Evolutionary conservation across 1,140 invertebrate genomes (phyloP).

Genomic region (Bombus confusus): DNA sequence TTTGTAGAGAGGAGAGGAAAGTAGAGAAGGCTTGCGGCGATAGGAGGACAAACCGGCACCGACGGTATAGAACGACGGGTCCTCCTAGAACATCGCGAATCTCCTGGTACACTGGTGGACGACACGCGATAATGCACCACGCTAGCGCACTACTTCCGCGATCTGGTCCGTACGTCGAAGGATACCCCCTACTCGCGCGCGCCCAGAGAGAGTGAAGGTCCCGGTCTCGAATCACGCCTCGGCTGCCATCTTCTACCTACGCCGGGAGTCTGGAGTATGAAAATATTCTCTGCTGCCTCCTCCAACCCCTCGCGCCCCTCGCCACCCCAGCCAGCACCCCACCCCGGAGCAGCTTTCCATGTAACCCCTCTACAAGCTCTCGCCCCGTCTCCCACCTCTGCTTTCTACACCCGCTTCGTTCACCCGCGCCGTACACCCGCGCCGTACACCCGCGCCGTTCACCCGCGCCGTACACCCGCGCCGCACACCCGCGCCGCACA

Average conservation of each 20-base stretch:
- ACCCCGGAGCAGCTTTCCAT: background rate
- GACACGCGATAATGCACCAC: constrained; percentile 56
- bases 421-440: constrained; percentile 42
- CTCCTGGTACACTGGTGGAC: constrained; percentile 49
- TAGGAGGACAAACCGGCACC: constrained; percentile 48
- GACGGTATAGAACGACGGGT: constrained; percentile 32
- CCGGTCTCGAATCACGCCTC: constrained; percentile 77
- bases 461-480: constrained; percentile 37
- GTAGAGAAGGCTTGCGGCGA: constrained; percentile 30
- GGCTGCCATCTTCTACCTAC: constrained; percentile 81
- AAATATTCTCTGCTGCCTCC: constrained; percentile 77
- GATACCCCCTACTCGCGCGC: constrained; percentile 66
- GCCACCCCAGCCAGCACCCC: constrained; percentile 43
- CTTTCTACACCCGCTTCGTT: background rate
- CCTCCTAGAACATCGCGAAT: constrained; percentile 53
- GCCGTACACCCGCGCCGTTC: constrained; percentile 8
- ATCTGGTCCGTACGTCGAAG: constrained; percentile 37
- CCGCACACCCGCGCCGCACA: too few relatives aligned
- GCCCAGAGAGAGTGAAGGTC: constrained; percentile 64
- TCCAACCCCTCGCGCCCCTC: constrained; percentile 46
- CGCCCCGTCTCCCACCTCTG: constrained; percentile 16
- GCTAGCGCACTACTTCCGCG: constrained; percentile 61
- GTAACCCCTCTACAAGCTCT: constrained; percentile 18
- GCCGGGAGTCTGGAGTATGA: constrained; percentile 80
- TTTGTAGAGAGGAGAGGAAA: background rate